Evolutionary conservation across 2,797 vertebrate genomes (phyloP).

Genomic region (Paratrypauchen microcephalus): DNA sequence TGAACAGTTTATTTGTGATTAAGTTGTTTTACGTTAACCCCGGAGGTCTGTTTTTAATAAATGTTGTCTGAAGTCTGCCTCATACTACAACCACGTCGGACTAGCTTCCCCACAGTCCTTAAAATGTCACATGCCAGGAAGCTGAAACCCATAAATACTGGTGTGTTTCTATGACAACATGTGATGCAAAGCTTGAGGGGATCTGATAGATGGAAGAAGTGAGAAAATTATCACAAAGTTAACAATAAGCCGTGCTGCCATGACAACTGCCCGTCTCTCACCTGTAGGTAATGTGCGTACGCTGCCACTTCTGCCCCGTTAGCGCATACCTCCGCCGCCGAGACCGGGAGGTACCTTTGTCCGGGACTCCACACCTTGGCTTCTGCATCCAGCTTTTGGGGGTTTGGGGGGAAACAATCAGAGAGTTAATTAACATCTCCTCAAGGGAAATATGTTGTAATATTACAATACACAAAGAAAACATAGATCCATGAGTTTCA

Average conservation of each 20-base stretch:
- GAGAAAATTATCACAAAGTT: constrained; percentile 44
- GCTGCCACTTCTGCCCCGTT: constrained; percentile 98
- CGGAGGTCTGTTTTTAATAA: too few species aligned
- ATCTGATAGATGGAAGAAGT: constrained; percentile 34
- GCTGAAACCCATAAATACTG: constrained; percentile 18
- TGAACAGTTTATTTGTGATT: too few species aligned
- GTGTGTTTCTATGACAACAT: constrained; percentile 68
- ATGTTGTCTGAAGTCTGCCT: too few species aligned
- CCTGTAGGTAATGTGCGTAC: constrained; percentile 99
- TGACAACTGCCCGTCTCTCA: constrained; percentile 66
- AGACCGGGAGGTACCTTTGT: constrained; percentile 85
- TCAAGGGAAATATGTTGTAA: constrained; percentile 20
- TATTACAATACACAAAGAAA: constrained; percentile 25
- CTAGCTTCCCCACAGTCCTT: too few species aligned
- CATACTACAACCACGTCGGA: too few species aligned
- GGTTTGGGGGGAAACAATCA: constrained; percentile 46
- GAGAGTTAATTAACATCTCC: constrained; percentile 5
- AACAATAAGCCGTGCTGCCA: constrained; percentile 13
- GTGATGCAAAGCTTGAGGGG: constrained; percentile 37
- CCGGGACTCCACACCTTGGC: constrained; percentile 94
- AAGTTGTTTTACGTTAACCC: too few species aligned
- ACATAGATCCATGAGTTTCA: background rate
- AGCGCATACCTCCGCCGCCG: constrained; percentile 91
- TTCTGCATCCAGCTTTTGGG: constrained; percentile 99
- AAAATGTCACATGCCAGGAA: too few species aligned